Percentiles rank a stretch among this genome's conserved stretches.
phyloP scores from a whole-genome alignment of 2,888 invertebrate genomes.

The Lasioglossum morio region DNA sequence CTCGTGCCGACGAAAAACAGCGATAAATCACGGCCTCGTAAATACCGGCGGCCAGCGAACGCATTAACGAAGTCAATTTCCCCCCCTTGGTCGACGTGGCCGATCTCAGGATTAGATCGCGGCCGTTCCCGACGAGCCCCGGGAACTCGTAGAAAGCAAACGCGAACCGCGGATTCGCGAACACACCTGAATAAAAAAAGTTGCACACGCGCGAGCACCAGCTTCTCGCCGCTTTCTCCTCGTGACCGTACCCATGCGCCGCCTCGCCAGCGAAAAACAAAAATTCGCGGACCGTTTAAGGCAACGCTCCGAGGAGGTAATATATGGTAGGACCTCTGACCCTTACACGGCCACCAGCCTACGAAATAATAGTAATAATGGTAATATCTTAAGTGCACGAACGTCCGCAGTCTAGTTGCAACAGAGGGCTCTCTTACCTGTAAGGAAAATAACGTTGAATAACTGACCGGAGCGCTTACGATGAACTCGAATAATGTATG shows the following conservation, averaged over 20 bases:
- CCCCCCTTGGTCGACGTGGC: background rate
- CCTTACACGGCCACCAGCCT: constrained; percentile 1
- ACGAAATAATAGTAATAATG: constrained; percentile 6
- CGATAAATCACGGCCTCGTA: constrained; percentile 39
- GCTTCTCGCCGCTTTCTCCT: constrained; percentile 61
- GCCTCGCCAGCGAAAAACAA: constrained; percentile 15
- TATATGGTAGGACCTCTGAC: constrained; percentile 39
- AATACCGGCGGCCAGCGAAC: constrained; percentile 19
- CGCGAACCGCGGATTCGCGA: constrained; percentile 10
- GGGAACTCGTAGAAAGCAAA: constrained; percentile 36
- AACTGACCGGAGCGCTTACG: background rate
- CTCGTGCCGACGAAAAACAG: constrained; percentile 13
- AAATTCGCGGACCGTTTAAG: constrained; percentile 43
- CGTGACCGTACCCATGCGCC: constrained; percentile 25
- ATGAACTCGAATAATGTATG: background rate
- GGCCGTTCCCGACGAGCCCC: background rate
- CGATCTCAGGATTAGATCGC: constrained; percentile 27
- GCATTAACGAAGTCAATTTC: constrained; percentile 28
- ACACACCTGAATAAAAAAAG: constrained; percentile 36
- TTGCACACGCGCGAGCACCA: background rate
- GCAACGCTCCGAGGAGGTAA: constrained; percentile 30
- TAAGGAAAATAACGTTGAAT: background rate
- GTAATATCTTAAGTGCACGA: constrained; percentile 11
- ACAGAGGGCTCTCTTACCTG: background rate
- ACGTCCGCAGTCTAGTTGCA: background rate